Base-by-base conservation (phyloP, 2,888 invertebrate genomes). In the Diaperis boleti region DNA sequence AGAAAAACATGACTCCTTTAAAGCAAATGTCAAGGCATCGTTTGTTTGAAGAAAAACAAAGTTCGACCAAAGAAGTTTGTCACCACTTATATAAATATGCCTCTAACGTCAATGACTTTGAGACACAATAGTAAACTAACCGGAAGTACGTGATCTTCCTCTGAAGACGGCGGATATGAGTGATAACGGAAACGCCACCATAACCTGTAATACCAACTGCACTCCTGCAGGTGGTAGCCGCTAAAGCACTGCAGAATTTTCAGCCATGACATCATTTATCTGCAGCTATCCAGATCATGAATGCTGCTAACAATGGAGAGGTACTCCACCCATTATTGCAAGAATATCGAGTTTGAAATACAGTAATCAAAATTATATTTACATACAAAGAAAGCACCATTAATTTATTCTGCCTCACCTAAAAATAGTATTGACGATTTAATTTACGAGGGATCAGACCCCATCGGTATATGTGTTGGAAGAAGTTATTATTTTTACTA, bases 101-200 rank as follows among this genome's bases (percentile, higher is more conserved):
- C 18, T 13, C 13, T 7, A 39, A 18, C 61, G 61, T 61, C 61
- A 61, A 61, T 55, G 61, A 61, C 61, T 47, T 41, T 31, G 49
- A 52, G 60, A 41, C 55, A 61, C 35, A 60, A 56, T 56, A 45
- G 56, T 35, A 15, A 54, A 39, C 5, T 41, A 31, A 37, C 61
- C 54, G 61, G 61, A 61, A 61, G 41, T 61, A 61, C 61, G 61
- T 61, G 61, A 61, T 55, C 61, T 52, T 61, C 61, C 47, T 61
- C 52, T 20, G 61, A 33, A 55, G 47, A 54, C 55, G 47, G 20
- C 45, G 61, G 61, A 61, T 41, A 22, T 52, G 52, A 52, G 18
- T 55, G 8, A 59, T 11, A 59, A 31, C 41, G 59, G 41, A 39
- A 59, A 41, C 29, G n/a, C 44, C 41, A 29, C n/a, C 31, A 11